These are phyloP conservation scores for Drosophila paramelanica DNA, from an alignment of 2,888 invertebrate species.

Conservation along the genomic window DNA sequence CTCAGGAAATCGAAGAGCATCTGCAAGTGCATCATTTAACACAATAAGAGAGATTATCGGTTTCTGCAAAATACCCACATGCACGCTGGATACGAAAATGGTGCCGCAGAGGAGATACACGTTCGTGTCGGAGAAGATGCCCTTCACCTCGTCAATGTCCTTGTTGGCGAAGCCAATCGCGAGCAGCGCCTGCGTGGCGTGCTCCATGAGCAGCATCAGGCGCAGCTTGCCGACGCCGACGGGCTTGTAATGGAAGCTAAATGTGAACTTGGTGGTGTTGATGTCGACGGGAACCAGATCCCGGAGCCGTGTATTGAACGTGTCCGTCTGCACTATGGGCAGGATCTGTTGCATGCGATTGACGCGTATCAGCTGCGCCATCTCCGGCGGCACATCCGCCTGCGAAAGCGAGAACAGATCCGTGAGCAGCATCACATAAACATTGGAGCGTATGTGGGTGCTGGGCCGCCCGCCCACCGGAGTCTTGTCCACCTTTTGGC, in stretches of 20 bases:
- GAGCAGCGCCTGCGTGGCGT: slow-evolving; percentile 89
- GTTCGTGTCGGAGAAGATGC: slow-evolving; percentile 98
- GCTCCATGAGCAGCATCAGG: slow-evolving; percentile 91
- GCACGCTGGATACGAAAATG: slow-evolving; percentile 94
- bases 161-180: slow-evolving; percentile 91
- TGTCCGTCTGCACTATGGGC: slow-evolving; percentile 93
- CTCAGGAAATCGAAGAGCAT: slow-evolving; percentile 97
- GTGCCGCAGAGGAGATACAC: slow-evolving; percentile 95
- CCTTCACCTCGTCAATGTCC: slow-evolving; percentile 98
- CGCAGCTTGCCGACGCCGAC: slow-evolving; percentile 92
- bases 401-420: slow-evolving; percentile 89
- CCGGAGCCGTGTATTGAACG: slow-evolving; percentile 91
- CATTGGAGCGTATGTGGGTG: slow-evolving; percentile 90
- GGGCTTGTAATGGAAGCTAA: slow-evolving; percentile 90
- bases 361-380: slow-evolving; percentile 88
- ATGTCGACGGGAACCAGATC: slow-evolving; percentile 90
- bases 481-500: neutral
- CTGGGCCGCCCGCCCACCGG: slow-evolving; percentile 86
- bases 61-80: slow-evolving; percentile 88
- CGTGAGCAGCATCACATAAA: slow-evolving; percentile 91
- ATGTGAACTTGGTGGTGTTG: slow-evolving; percentile 87
- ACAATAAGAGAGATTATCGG: no score
- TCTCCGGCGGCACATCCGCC: slow-evolving; percentile 89
- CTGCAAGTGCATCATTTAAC: slow-evolving; percentile 85
- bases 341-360: slow-evolving; percentile 89